Conservation (phyloP, 2,888 invertebrate species). For the Machimus rusticus region DNA sequence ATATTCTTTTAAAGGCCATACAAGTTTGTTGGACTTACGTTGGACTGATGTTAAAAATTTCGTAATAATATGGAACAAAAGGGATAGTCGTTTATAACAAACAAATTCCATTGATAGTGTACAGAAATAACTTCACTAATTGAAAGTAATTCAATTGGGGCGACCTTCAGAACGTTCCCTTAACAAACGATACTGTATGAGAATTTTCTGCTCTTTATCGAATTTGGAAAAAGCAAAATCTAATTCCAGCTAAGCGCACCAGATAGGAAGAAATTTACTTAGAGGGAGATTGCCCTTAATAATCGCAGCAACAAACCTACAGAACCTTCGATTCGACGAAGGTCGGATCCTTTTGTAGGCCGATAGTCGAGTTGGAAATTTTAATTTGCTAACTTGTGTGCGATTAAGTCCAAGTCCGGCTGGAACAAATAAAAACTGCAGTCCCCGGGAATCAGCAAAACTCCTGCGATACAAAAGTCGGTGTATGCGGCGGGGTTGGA, state of each 20-base stretch:
- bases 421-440: slow-evolving; percentile 26
- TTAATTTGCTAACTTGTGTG: slow-evolving; percentile 30
- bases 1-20: too few relatives aligned
- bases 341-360: slow-evolving; percentile 14
- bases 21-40: too few relatives aligned
- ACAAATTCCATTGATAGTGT: not conserved
- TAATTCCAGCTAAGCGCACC: not conserved
- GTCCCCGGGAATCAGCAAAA: slow-evolving; percentile 12
- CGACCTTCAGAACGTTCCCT: not conserved
- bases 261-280: slow-evolving; percentile 13
- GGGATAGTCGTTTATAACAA: too few relatives aligned
- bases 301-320: not conserved
- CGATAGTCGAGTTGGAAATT: slow-evolving; percentile 18
- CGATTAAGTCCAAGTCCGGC: slow-evolving; percentile 15
- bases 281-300: slow-evolving; percentile 7
- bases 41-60: too few relatives aligned
- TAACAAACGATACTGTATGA: not conserved
- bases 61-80: too few relatives aligned
- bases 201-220: not conserved
- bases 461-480: not conserved
- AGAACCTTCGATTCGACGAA: not conserved
- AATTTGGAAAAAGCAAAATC: slow-evolving; percentile 9
- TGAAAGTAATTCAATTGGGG: not conserved
- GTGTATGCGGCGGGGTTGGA: not conserved
- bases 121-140: not conserved